Evolutionary conservation across 37 sponge, comb jelly and placozoan species (phyloP), one percentile per base, ranked within the genome.

Genomic region (Oscarella lobularis): DNA sequence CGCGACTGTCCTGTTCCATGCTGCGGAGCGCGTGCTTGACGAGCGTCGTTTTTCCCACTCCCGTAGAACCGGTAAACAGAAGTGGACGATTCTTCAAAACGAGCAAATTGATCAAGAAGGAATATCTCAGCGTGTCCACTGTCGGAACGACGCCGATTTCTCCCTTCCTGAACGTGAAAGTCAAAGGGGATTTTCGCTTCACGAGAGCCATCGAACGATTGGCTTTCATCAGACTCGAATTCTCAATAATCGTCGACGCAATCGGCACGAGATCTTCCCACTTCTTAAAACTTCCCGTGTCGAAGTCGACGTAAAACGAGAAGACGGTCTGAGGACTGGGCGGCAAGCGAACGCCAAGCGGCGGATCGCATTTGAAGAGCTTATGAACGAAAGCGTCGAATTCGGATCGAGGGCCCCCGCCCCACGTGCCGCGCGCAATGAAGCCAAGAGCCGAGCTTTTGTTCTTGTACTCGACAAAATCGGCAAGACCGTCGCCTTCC

Each of bases 241-340:
- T 0, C 3, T 69, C 33, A 20, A 39, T 73, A 36, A 40, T 86
- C 37, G 76, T 34, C 34, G 82, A 36, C 0, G 82, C 48, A 6
- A 39, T 37, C 2, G 82, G 73, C 27, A 88, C 65, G 32, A 86
- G 67, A 5, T 35, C 73, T 31, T 80, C 77, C 86, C 86, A 90
- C 4, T 39, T 77, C 9, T 54, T 66, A 76, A 90, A 90, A 30
- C 54, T 73, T 38, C 82, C 84, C 27, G 75, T 77, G 41, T 73
- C 55, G 14, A 90, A 74, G 70, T 90, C 84, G 66, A 90, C 67
- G 39, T 90, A 90, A 73, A 86, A 90, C 27, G 87, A 90, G 78
- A 77, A 90, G 20, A 90, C 83, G 34, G 83, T 67, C 31, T 83
- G 72, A 40, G 67, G 9, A 2, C 79, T 38, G 14, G 81, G 67